Percentiles rank a stretch among this genome's conserved stretches.
Evolutionary conservation across 2,797 vertebrate species (phyloP).

Genomic region (Eurystomus glaucurus): DNA sequence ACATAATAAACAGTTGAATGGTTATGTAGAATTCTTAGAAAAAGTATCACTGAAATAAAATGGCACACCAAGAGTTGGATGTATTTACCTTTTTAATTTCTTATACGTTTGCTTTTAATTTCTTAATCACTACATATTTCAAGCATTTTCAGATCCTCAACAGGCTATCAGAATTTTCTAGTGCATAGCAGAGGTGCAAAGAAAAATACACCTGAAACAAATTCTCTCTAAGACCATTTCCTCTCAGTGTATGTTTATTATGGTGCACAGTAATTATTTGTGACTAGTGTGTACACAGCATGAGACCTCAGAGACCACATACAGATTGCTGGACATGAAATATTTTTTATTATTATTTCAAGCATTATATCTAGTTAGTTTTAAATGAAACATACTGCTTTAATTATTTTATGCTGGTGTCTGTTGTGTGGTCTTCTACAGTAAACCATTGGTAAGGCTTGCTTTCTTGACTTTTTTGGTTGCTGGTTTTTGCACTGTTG

Average conservation of each 20-base stretch:
- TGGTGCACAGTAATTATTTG: neutral
- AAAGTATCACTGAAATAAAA: neutral
- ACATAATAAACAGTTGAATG: neutral
- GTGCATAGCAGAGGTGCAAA: neutral
- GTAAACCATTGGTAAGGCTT: neutral
- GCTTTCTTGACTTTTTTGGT: neutral
- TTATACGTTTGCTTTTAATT: neutral
- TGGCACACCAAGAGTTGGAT: neutral
- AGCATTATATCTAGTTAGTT: neutral
- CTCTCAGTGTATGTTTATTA: neutral
- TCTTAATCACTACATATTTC: neutral
- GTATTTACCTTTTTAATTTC: neutral
- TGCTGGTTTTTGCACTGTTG: neutral
- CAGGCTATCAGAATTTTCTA: neutral
- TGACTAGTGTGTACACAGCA: neutral
- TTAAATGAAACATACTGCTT: neutral
- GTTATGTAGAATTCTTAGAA: neutral
- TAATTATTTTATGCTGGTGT: neutral
- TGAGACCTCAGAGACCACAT: neutral
- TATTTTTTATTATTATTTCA: neutral
- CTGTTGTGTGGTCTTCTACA: neutral
- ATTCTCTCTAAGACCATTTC: neutral
- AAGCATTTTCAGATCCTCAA: neutral
- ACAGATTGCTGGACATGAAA: neutral
- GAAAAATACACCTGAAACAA: neutral